Conservation (phyloP, 30 jellyfish, hydroid and myxozoan species). For the Cassiopea xamachana region DNA sequence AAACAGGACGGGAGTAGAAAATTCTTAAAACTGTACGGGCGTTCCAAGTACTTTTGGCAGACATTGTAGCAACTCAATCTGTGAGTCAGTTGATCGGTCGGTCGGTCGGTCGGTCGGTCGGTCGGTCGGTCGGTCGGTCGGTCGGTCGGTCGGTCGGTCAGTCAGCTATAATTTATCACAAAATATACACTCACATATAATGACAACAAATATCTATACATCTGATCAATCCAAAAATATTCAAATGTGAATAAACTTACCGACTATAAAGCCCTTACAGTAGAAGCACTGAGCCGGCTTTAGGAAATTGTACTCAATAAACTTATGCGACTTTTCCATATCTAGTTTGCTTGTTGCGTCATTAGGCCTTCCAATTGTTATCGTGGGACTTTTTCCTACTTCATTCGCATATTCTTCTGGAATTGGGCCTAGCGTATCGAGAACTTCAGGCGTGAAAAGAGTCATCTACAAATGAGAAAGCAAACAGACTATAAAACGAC, state of each 20-base stretch:
- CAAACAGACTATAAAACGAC: not conserved
- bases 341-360: slow-evolving; percentile 48
- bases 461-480: slow-evolving; percentile 66
- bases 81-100: not conserved
- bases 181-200: no score
- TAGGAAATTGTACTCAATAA: slow-evolving; percentile 75
- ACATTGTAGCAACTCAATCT: not conserved
- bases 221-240: not conserved
- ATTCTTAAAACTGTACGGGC: no score
- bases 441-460: slow-evolving; percentile 77
- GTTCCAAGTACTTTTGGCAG: no score
- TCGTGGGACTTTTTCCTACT: slow-evolving; percentile 32
- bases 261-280: slow-evolving; percentile 85
- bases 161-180: not conserved
- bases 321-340: slow-evolving; percentile 87
- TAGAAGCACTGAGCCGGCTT: slow-evolving; percentile 89
- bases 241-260: slow-evolving; percentile 18
- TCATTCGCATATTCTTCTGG: slow-evolving; percentile 88
- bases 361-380: slow-evolving; percentile 72
- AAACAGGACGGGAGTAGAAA: no score
- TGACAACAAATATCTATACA: not conserved
- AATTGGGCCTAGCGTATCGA: slow-evolving; percentile 87
- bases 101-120: not conserved
- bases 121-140: not conserved
- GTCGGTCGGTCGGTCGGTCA: not conserved